These are phyloP conservation scores for Cerastis rubricosa DNA, from an alignment of 2,888 invertebrate species.

Conservation along the genomic window DNA sequence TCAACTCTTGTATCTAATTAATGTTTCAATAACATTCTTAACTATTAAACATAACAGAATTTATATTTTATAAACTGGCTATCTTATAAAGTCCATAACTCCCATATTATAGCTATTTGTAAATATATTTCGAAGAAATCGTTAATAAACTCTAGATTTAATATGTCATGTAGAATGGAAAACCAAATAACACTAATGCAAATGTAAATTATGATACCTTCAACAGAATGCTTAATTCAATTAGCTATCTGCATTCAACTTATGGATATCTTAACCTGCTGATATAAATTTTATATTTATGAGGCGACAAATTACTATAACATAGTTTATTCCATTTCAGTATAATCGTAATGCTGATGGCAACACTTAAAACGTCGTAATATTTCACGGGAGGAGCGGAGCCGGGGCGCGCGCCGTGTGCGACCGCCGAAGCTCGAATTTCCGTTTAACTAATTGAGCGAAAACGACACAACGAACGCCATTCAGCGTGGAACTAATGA, in stretches of 20 bases:
- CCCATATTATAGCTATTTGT: background rate
- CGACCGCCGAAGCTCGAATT: slow-evolving; percentile 79
- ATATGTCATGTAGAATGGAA: background rate
- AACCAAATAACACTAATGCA: slow-evolving; percentile 25
- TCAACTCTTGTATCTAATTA: slow-evolving; percentile 33
- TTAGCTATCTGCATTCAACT: slow-evolving; percentile 38
- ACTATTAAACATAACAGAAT: slow-evolving; percentile 11
- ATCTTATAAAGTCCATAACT: background rate
- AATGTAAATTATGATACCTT: slow-evolving; percentile 30
- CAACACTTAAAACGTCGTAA: slow-evolving; percentile 67
- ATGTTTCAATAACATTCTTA: slow-evolving; percentile 32
- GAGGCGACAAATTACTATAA: slow-evolving; percentile 57
- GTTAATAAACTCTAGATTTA: slow-evolving; percentile 25
- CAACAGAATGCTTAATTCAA: slow-evolving; percentile 48
- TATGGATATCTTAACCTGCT: slow-evolving; percentile 49
- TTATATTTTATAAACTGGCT: slow-evolving; percentile 9
- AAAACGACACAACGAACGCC: slow-evolving; percentile 89
- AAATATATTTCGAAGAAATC: slow-evolving; percentile 7
- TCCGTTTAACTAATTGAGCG: slow-evolving; percentile 90
- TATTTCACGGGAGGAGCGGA: slow-evolving; percentile 60
- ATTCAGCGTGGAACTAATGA: slow-evolving; percentile 89
- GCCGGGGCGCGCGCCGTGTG: slow-evolving; percentile 73
- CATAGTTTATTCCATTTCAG: slow-evolving; percentile 59
- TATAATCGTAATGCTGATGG: slow-evolving; percentile 66
- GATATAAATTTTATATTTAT: slow-evolving; percentile 63